These are phyloP conservation scores for Tenthredo mesomela DNA, from an alignment of 2,888 invertebrate species.

Conservation along the genomic window DNA sequence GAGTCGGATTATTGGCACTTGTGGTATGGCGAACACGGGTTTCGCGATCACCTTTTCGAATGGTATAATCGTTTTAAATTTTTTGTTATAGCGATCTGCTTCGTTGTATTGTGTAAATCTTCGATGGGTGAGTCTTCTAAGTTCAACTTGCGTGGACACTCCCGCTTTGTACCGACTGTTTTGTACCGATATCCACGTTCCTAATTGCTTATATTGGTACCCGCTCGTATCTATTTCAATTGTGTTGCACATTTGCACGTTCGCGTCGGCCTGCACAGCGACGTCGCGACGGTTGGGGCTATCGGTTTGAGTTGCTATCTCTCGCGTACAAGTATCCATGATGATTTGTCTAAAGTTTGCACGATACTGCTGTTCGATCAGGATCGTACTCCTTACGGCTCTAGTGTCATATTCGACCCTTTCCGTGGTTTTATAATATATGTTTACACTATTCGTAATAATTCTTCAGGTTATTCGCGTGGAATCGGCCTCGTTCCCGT, in stretches of 20 bases:
- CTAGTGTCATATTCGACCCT: not conserved
- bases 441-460: not conserved
- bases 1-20: not conserved
- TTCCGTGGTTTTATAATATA: not conserved
- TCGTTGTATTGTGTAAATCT: not conserved
- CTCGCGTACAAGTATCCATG: not conserved
- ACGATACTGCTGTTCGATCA: not conserved
- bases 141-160: not conserved
- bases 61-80: not conserved
- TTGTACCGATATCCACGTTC: not conserved
- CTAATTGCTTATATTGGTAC: not conserved
- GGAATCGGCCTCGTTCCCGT: not conserved
- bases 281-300: not conserved
- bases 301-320: not conserved
- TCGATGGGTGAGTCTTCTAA: not conserved
- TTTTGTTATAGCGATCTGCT: not conserved
- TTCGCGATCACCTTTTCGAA: not conserved
- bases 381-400: not conserved
- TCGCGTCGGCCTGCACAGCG: not conserved
- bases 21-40: not conserved
- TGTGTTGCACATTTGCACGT: not conserved
- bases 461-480: not conserved
- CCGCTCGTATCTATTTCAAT: not conserved
- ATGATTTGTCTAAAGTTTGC: not conserved
- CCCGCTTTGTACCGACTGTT: not conserved